phyloP scores from a whole-genome alignment of 1,140 invertebrate species.

The Gryon sp. region DNA sequence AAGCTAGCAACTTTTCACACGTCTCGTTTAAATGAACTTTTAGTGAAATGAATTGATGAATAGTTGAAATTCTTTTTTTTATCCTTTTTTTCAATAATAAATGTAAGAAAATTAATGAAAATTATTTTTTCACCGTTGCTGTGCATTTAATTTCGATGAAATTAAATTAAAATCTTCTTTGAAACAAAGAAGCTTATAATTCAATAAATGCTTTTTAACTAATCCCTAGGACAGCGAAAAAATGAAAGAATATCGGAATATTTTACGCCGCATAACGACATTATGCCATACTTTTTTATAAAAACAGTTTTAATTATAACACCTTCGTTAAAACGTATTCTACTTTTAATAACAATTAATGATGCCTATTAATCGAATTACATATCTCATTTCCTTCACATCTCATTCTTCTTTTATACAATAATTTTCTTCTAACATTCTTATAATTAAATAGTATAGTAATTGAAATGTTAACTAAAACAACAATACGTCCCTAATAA shows the following conservation, averaged over 20 bases:
- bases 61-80: background rate
- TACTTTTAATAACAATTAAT: too few relatives aligned
- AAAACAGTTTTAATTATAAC: too few relatives aligned
- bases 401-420: too few relatives aligned
- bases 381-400: too few relatives aligned
- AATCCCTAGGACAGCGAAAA: background rate
- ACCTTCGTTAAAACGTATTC: too few relatives aligned
- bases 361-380: too few relatives aligned
- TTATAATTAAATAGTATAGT: too few relatives aligned
- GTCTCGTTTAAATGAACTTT: background rate
- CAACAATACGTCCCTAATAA: too few relatives aligned
- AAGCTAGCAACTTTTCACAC: background rate
- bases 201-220: background rate
- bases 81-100: background rate
- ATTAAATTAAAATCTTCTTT: background rate
- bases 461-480: too few relatives aligned
- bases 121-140: background rate
- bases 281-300: too few relatives aligned
- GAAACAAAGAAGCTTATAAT: background rate
- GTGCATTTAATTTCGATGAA: background rate
- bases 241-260: background rate
- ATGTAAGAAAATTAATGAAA: conserved; percentile 12
- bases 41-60: background rate
- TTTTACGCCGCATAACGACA: too few relatives aligned
- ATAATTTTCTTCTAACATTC: too few relatives aligned